Conservation (phyloP, 2,113 vertebrate genomes). For the Corythaeola cristata region DNA sequence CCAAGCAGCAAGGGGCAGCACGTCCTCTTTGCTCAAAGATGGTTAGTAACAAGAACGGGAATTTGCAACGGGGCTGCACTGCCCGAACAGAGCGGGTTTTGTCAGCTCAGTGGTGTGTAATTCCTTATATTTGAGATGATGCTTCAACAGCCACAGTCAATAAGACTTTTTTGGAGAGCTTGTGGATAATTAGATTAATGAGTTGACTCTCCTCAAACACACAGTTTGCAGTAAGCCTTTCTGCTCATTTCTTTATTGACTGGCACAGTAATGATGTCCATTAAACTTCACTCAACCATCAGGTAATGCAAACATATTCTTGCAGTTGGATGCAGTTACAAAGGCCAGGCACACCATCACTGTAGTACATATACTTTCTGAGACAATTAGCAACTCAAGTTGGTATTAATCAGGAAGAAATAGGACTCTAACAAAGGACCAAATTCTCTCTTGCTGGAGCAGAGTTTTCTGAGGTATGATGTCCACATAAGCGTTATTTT, state of each 20-base stretch:
- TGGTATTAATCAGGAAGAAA: not conserved
- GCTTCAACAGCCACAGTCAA: not conserved
- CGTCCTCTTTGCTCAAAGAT: fast-evolving
- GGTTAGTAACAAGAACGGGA: not conserved
- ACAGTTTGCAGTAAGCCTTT: not conserved
- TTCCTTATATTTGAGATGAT: not conserved
- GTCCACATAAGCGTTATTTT: not conserved
- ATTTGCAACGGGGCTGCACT: not conserved
- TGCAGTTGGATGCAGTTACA: not conserved
- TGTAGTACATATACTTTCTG: not conserved
- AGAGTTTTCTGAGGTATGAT: not conserved
- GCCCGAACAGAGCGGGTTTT: fast-evolving
- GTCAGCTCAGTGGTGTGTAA: not conserved
- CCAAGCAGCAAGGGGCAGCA: not conserved
- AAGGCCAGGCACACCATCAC: not conserved
- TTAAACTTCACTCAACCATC: not conserved
- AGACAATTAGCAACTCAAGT: not conserved
- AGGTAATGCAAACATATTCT: not conserved
- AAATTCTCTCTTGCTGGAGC: not conserved
- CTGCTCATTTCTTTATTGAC: slow-evolving; percentile 10
- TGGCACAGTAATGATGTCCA: not conserved
- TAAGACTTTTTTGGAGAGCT: not conserved
- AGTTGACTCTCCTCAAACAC: not conserved
- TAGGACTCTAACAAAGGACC: not conserved
- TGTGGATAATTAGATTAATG: slow-evolving; percentile 9